Evolutionary conservation across 2,113 vertebrate genomes (phyloP).

Genomic region (Henicopernis longicauda): DNA sequence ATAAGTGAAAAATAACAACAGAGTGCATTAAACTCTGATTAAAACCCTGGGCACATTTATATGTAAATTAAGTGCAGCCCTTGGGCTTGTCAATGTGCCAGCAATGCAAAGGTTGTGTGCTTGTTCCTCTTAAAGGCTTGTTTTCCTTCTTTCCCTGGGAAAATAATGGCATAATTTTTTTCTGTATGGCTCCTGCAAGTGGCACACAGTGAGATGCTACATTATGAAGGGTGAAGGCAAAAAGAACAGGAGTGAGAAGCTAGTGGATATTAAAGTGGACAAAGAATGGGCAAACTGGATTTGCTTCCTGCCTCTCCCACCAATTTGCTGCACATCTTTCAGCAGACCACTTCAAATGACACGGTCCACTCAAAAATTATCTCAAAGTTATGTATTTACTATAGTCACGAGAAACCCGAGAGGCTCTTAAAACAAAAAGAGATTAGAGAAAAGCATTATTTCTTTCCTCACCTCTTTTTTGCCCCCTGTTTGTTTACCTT

Average conservation of each 20-base stretch:
- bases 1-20: slow-evolving; percentile 18
- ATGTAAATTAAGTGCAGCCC: slow-evolving; percentile 38
- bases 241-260: background rate
- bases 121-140: background rate
- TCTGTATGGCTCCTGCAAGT: background rate
- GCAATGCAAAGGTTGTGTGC: background rate
- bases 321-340: background rate
- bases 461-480: background rate
- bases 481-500: slow-evolving; percentile 32
- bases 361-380: background rate
- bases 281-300: background rate
- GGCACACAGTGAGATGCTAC: background rate
- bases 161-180: slow-evolving; percentile 27
- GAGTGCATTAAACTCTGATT: slow-evolving; percentile 9
- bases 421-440: background rate
- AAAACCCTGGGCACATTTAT: slow-evolving; percentile 29
- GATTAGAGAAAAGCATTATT: background rate
- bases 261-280: background rate
- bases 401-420: background rate
- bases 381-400: background rate
- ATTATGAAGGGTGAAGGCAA: background rate
- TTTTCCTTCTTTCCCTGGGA: background rate
- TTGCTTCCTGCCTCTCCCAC: background rate
- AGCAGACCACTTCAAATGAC: background rate
- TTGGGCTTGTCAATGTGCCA: background rate